Evolutionary conservation across 2,888 invertebrate species (phyloP).

Genomic region (Ectemnius cavifrons): DNA sequence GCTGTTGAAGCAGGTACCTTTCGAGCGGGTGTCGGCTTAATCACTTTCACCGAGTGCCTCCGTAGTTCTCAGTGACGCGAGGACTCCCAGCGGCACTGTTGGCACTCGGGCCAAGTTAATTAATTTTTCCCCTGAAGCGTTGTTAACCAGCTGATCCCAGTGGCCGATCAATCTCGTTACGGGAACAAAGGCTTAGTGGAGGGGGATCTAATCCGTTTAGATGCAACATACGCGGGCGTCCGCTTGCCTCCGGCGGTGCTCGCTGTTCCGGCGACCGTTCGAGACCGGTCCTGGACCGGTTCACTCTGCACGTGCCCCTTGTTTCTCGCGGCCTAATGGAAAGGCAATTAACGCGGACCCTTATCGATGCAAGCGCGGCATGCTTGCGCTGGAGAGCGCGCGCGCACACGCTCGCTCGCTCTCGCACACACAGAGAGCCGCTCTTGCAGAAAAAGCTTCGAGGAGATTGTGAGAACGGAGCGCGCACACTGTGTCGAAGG

Average conservation of each 20-base stretch:
- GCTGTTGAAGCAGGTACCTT: constrained; percentile 37
- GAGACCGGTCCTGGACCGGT: constrained; percentile 49
- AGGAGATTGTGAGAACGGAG: too few relatives aligned
- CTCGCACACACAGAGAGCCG: too few relatives aligned
- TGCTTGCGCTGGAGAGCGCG: background rate
- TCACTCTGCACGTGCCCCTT: constrained; percentile 47
- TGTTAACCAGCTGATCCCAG: constrained; percentile 16
- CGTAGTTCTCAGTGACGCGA: too few relatives aligned
- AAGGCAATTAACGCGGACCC: constrained; percentile 53
- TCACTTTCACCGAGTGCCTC: constrained; percentile 58
- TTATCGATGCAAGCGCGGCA: constrained; percentile 41
- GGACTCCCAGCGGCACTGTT: background rate
- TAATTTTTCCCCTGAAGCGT: constrained; percentile 38
- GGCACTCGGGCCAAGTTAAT: constrained; percentile 37
- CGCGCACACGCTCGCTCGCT: too few relatives aligned
- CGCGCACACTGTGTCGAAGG: too few relatives aligned
- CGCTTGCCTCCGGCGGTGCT: background rate
- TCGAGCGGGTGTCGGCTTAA: constrained; percentile 44
- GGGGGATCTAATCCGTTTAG: constrained; percentile 47
- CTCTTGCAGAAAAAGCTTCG: too few relatives aligned
- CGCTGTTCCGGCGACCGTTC: constrained; percentile 38
- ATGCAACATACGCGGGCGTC: constrained; percentile 11
- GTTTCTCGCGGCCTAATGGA: constrained; percentile 50
- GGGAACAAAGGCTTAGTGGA: constrained; percentile 25
- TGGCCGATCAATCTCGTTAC: constrained; percentile 40